Evolutionary conservation across 2,113 vertebrate genomes (phyloP).

Genomic region (Xiphophorus couchianus): DNA sequence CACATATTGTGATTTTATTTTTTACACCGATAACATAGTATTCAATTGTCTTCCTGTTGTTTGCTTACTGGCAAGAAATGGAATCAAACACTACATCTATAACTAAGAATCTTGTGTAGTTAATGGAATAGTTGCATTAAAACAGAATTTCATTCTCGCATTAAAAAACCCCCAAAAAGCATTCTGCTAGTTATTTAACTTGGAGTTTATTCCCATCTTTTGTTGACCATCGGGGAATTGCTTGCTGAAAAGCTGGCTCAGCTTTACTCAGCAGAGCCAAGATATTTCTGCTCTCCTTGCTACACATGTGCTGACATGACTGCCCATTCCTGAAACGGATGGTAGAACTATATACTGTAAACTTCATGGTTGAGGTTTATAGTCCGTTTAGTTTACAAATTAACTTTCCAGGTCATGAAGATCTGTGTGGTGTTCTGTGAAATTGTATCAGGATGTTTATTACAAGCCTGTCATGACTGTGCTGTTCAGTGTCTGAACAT

Average conservation of each 20-base stretch:
- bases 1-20: too few species aligned
- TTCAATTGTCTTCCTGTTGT: too few species aligned
- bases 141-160: background rate
- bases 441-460: background rate
- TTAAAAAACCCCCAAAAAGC: background rate
- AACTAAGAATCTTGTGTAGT: too few species aligned
- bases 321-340: conserved; percentile 67
- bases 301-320: conserved; percentile 72
- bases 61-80: too few species aligned
- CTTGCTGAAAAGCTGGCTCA: background rate
- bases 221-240: background rate
- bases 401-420: background rate
- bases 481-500: background rate
- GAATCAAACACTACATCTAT: too few species aligned
- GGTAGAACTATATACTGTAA: conserved; percentile 35
- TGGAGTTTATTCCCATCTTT: background rate
- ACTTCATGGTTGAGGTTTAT: conserved; percentile 24
- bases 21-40: too few species aligned
- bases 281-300: conserved; percentile 37
- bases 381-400: conserved; percentile 25
- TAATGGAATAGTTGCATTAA: background rate
- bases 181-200: background rate
- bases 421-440: background rate
- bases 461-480: background rate
- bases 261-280: conserved; percentile 1